These are phyloP conservation scores for Callyntrura sp. DNA, from an alignment of 2,888 invertebrate genomes.

Conservation along the genomic window DNA sequence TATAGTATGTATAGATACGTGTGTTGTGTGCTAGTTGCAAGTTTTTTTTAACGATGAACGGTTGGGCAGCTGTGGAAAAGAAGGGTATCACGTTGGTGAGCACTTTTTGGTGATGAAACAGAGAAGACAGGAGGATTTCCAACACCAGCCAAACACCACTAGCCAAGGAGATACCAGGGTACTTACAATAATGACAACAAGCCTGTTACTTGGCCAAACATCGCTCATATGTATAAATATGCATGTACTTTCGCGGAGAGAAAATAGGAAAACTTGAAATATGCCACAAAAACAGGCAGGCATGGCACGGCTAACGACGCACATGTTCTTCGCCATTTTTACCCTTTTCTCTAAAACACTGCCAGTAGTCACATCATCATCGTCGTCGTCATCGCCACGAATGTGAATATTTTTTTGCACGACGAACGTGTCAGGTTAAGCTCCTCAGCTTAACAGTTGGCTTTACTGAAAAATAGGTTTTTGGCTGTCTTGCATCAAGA, in stretches of 20 bases:
- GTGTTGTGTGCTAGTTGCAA: too few species aligned
- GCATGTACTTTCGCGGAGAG: not conserved
- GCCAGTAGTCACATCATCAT: conserved; percentile 13
- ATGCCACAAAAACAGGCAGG: not conserved
- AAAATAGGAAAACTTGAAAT: not conserved
- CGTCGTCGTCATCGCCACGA: not conserved
- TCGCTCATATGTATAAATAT: not conserved
- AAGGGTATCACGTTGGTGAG: too few species aligned
- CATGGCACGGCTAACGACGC: not conserved
- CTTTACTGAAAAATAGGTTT: conserved; percentile 27
- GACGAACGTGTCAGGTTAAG: conserved; percentile 41
- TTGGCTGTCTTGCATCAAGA: conserved; percentile 19
- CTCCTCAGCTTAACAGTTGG: conserved; percentile 26
- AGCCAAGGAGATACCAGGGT: too few species aligned
- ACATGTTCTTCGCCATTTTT: not conserved
- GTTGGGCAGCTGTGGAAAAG: too few species aligned
- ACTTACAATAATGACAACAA: too few species aligned
- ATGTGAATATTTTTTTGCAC: conserved; percentile 26
- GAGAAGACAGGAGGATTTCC: too few species aligned
- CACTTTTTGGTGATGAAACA: too few species aligned
- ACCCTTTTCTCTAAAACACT: not conserved
- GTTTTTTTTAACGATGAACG: too few species aligned
- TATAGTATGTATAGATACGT: too few species aligned
- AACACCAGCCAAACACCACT: too few species aligned
- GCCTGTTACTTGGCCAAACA: conserved; percentile 19